These are phyloP conservation scores for Listronotus oregonensis DNA, from an alignment of 1,140 invertebrate species.

Conservation along the genomic window DNA sequence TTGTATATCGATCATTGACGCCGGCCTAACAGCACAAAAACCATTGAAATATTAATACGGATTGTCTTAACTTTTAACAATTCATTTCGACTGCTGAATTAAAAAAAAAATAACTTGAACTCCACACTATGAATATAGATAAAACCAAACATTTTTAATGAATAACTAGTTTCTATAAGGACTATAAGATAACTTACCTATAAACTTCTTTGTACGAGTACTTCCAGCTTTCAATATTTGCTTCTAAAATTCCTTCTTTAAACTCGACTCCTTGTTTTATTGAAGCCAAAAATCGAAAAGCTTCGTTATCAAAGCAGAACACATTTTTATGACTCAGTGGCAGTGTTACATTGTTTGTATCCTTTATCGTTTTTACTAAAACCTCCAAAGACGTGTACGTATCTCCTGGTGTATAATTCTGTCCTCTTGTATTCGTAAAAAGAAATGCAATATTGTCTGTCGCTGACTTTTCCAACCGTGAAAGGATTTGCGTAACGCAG, in stretches of 20 bases:
- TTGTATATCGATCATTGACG: too few relatives aligned
- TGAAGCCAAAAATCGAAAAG: slow-evolving; percentile 46
- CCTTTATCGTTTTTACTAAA: slow-evolving; percentile 33
- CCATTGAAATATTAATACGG: too few relatives aligned
- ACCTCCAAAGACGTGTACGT: slow-evolving; percentile 34
- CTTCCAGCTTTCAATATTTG: slow-evolving; percentile 45
- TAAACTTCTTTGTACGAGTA: slow-evolving; percentile 27
- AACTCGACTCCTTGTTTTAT: slow-evolving; percentile 37
- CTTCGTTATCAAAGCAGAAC: slow-evolving; percentile 51
- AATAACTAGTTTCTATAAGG: too few relatives aligned
- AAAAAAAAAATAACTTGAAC: too few relatives aligned
- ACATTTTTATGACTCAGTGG: slow-evolving; percentile 40
- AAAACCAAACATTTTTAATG: too few relatives aligned
- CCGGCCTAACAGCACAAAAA: too few relatives aligned
- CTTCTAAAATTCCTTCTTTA: slow-evolving; percentile 20
- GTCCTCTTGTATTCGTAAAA: too few relatives aligned
- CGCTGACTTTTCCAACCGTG: slow-evolving; percentile 44
- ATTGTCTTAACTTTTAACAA: too few relatives aligned
- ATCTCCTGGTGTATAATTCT: slow-evolving; percentile 46
- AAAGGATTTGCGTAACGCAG: slow-evolving; percentile 47
- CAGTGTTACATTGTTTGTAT: slow-evolving; percentile 29
- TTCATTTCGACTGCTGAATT: too few relatives aligned
- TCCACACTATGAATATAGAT: too few relatives aligned
- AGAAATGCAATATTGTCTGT: slow-evolving; percentile 45
- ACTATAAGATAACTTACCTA: slow-evolving; percentile 17